These are phyloP conservation scores for Paedocypris micromegethes DNA, from an alignment of 2,797 vertebrate genomes.

Conservation along the genomic window DNA sequence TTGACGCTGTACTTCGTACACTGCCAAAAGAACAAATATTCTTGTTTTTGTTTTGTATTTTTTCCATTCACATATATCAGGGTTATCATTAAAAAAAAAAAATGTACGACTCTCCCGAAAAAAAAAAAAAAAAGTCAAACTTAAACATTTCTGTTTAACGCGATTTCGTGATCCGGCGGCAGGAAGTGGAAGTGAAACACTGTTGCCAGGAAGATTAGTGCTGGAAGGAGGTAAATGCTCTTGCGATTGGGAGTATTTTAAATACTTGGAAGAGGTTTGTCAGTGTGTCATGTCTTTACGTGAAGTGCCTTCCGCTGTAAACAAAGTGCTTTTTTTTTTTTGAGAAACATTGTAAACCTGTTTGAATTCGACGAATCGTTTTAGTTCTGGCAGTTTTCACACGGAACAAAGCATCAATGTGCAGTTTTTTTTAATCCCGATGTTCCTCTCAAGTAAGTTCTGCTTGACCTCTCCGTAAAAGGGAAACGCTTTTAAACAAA, in stretches of 20 bases:
- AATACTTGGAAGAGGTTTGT: constrained; percentile 1
- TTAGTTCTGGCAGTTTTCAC: constrained; percentile 28
- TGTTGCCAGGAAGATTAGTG: constrained; percentile 49
- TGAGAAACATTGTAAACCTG: constrained; percentile 58
- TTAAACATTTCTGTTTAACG: constrained; percentile 39
- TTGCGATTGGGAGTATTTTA: constrained; percentile 4
- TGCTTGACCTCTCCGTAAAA: constrained; percentile 1
- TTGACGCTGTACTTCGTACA: constrained; percentile 74
- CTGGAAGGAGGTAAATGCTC: constrained; percentile 51
- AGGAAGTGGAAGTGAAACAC: constrained; percentile 43
- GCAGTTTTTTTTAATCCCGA: constrained; percentile 11
- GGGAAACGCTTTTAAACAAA: not conserved
- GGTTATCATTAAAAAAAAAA: constrained; percentile 61
- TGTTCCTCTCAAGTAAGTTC: constrained; percentile 2
- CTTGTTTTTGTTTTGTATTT: constrained; percentile 61
- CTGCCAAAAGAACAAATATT: constrained; percentile 70
- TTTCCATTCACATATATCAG: constrained; percentile 79
- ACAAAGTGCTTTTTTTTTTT: constrained; percentile 71
- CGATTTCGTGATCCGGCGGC: constrained; percentile 45
- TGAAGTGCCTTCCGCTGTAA: constrained; percentile 70
- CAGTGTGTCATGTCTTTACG: constrained; percentile 28
- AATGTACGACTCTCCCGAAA: constrained; percentile 56
- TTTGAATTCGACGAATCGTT: constrained; percentile 16
- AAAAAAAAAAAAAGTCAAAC: constrained; percentile 42
- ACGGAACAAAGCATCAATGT: constrained; percentile 35